phyloP scores from a whole-genome alignment of 2,113 vertebrate species.

The Corythoichthys haematopterus region DNA sequence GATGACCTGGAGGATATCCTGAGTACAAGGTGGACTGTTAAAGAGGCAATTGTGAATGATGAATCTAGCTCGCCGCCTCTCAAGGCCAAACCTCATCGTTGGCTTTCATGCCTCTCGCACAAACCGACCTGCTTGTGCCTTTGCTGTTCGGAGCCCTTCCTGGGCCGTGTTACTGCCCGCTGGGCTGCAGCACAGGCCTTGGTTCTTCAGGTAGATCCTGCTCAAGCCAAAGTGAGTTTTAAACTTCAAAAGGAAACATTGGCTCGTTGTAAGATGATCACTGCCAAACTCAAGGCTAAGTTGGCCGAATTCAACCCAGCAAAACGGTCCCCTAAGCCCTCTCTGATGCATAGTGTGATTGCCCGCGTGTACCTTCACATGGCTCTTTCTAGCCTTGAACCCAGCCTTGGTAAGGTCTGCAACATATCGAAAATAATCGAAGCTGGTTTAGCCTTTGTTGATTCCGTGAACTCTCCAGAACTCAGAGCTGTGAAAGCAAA shows the following conservation, averaged over 20 bases:
- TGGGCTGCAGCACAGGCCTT: conserved; percentile 76
- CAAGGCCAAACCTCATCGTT: conserved; percentile 48
- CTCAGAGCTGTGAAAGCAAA: conserved; percentile 71
- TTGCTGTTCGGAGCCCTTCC: conserved; percentile 75
- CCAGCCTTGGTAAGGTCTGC: conserved; percentile 31
- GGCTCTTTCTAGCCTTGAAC: conserved; percentile 60
- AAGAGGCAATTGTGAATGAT: conserved; percentile 49
- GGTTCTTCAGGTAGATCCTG: conserved; percentile 39
- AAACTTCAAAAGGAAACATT: conserved; percentile 62
- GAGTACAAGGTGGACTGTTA: conserved; percentile 56
- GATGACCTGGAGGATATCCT: conserved; percentile 68
- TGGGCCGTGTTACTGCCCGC: conserved; percentile 71
- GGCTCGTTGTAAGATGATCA: conserved; percentile 55
- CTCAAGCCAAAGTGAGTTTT: conserved; percentile 36
- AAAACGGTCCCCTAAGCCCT: conserved; percentile 8
- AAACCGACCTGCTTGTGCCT: conserved; percentile 64
- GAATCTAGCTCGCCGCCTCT: conserved; percentile 69
- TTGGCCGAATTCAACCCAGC: conserved; percentile 40
- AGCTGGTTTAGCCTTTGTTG: conserved; percentile 71
- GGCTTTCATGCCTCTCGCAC: conserved; percentile 73
- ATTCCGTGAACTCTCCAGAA: conserved; percentile 45
- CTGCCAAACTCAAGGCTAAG: conserved; percentile 43
- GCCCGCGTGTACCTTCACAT: conserved; percentile 71
- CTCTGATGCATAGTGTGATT: conserved; percentile 69
- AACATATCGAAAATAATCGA: conserved; percentile 73